Percentiles rank a stretch among this genome's conserved stretches.
phyloP scores from a whole-genome alignment of 2,888 invertebrate species.

The Keiferia lycopersicella region DNA sequence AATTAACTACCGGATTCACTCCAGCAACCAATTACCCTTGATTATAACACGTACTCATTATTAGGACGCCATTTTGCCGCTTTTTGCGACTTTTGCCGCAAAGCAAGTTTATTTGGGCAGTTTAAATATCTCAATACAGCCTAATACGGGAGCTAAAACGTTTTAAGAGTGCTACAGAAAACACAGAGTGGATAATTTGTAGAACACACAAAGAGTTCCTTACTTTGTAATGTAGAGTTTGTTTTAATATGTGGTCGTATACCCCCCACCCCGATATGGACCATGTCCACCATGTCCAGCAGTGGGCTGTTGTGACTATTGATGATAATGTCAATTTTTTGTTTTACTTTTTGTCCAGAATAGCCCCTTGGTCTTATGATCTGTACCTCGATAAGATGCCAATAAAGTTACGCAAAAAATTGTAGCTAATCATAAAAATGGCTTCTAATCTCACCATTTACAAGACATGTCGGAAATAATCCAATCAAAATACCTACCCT shows the following conservation, averaged over 20 bases:
- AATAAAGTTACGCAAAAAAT: not conserved
- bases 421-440: not conserved
- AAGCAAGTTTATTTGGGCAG: constrained; percentile 30
- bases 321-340: too few species aligned
- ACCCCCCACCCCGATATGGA: too few species aligned
- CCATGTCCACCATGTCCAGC: too few species aligned
- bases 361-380: too few species aligned
- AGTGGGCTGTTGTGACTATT: too few species aligned
- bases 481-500: constrained; percentile 7
- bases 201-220: constrained; percentile 9
- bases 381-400: too few species aligned
- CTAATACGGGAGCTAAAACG: not conserved
- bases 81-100: constrained; percentile 39
- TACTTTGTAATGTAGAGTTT: not conserved
- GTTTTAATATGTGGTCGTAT: not conserved
- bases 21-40: constrained; percentile 63
- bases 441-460: not conserved
- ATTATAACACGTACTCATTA: constrained; percentile 62
- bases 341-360: too few species aligned
- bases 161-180: constrained; percentile 4
- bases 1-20: constrained; percentile 78
- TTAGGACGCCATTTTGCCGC: constrained; percentile 53
- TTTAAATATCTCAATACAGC: constrained; percentile 15
- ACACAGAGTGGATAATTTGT: constrained; percentile 1
- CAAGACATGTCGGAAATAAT: not conserved